Evolutionary conservation across 2,888 invertebrate genomes (phyloP).

Genomic region (Agonum fuliginosum): DNA sequence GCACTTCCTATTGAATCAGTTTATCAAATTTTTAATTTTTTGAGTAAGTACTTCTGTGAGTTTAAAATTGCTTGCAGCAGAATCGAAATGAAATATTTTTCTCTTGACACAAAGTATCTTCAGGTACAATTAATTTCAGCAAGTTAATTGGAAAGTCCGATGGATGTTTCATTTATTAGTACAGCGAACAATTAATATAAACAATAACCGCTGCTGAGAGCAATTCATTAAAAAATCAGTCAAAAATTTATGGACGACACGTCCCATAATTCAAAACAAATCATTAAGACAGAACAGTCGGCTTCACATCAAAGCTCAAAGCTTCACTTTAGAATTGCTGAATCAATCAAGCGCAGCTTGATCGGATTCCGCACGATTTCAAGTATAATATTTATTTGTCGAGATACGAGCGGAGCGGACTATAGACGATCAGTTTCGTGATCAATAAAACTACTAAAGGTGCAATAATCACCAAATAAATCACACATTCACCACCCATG

Average conservation of each 20-base stretch:
- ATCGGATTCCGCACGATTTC: constrained; percentile 38
- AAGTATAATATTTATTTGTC: no score
- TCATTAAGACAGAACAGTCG: constrained; percentile 32
- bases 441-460: no score
- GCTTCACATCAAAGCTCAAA: constrained; percentile 48
- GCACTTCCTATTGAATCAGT: no score
- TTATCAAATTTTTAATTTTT: no score
- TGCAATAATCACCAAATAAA: no score
- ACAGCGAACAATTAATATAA: constrained; percentile 29
- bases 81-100: no score
- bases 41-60: no score
- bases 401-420: no score
- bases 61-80: no score
- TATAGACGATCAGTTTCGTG: no score
- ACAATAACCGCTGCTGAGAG: constrained; percentile 9
- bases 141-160: neutral
- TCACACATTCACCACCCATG: no score
- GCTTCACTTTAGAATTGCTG: neutral
- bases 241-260: constrained; percentile 40
- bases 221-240: constrained; percentile 13
- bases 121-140: neutral
- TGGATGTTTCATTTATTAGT: constrained; percentile 26
- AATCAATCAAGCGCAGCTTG: constrained; percentile 38
- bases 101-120: no score
- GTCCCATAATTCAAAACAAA: constrained; percentile 49